A percentile compares a stretch with the other conserved stretches of the same genome.
Conservation (phyloP, 2,113 vertebrate species). For the Carassius auratus region DNA sequence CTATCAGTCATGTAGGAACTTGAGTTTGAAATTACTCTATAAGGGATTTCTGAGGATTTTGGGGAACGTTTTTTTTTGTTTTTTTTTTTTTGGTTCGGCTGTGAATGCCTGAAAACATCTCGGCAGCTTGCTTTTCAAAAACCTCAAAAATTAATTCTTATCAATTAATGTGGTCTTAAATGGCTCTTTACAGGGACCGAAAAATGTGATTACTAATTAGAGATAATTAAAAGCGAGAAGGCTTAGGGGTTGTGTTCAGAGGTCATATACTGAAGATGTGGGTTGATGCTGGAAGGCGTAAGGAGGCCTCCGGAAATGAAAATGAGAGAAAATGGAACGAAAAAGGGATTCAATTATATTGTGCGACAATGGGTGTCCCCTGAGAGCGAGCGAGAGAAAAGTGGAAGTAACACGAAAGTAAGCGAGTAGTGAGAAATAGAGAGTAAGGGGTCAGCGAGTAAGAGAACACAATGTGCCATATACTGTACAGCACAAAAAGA, state of each 20-base stretch:
- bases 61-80: neutral
- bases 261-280: conserved; percentile 59
- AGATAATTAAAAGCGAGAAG: conserved; percentile 33
- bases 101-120: neutral
- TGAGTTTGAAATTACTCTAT: neutral
- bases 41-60: neutral
- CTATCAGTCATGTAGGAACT: conserved; percentile 22
- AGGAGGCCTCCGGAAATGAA: conserved; percentile 37
- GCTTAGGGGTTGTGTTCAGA: conserved; percentile 31
- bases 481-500: conserved; percentile 16
- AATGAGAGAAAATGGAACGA: conserved; percentile 73
- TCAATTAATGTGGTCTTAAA: conserved; percentile 4
- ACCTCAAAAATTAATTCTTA: neutral
- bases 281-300: conserved; percentile 69
- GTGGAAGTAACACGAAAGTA: conserved; percentile 24
- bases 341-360: conserved; percentile 74
- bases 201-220: conserved; percentile 20
- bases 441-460: neutral
- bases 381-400: conserved; percentile 22
- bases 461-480: conserved; percentile 25
- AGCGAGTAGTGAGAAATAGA: conserved; percentile 3
- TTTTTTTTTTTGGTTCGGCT: neutral
- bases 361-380: conserved; percentile 45
- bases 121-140: neutral
- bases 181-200: neutral